These are phyloP conservation scores for Spatula clypeata DNA, from an alignment of 2,797 vertebrate species.

Conservation along the genomic window DNA sequence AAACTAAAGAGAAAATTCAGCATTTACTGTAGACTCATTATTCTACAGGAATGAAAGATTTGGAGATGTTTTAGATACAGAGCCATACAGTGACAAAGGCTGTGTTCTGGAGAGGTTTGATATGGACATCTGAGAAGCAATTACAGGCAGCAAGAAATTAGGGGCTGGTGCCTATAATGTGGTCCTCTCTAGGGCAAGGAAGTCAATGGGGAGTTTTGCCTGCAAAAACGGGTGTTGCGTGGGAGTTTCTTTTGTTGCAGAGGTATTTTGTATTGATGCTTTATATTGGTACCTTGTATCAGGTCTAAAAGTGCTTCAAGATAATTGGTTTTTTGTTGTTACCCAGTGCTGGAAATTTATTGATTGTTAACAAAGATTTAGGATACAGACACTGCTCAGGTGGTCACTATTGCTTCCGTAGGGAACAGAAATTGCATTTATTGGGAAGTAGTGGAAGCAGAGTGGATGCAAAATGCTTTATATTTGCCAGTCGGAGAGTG, in stretches of 20 bases:
- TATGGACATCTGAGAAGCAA: background rate
- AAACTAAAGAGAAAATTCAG: background rate
- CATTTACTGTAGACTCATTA: background rate
- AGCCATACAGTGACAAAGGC: background rate
- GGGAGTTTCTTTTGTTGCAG: background rate
- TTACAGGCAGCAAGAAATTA: background rate
- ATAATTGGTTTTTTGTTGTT: background rate
- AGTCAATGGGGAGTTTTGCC: background rate
- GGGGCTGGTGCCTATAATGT: rapidly evolving
- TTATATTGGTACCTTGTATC: rapidly evolving
- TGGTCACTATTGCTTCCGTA: rapidly evolving
- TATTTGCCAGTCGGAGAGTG: rapidly evolving
- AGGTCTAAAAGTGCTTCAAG: background rate
- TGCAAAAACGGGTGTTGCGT: rapidly evolving
- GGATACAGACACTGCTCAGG: background rate
- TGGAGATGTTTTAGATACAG: background rate
- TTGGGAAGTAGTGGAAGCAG: rapidly evolving
- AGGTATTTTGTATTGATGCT: background rate
- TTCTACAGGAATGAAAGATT: background rate
- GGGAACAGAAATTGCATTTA: background rate
- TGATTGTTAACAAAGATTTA: rapidly evolving
- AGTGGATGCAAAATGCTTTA: background rate
- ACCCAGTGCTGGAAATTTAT: background rate
- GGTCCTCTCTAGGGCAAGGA: background rate
- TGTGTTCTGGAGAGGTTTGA: slow-evolving; percentile 7